Base-by-base conservation (phyloP, 2,797 vertebrate genomes). In the Varecia variegata region DNA sequence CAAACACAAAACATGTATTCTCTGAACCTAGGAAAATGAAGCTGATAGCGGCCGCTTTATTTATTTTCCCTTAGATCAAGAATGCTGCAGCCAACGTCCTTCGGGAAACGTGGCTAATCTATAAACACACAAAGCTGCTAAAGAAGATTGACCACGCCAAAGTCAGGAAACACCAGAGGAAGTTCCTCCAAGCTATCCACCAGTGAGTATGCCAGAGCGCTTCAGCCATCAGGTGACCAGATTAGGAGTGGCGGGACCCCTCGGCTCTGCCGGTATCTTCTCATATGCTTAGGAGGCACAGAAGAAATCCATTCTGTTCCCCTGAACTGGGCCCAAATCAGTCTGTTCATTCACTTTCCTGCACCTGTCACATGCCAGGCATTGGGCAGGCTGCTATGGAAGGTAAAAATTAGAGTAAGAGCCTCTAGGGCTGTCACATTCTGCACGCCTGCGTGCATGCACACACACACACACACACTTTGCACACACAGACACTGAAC, bases 181-280 rank as follows among this genome's bases (percentile, higher is more conserved):
- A 99, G 62, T 99, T 99, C 95, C 98, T 99, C 38, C 99, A 99
- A 96, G 99, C 99, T 65, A 99, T 99, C 90, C 99, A 99, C 97
- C 99, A 99, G 99, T 99, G 98, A 99, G 99, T 95, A 40, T 0
- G 21, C 20, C 35, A 0, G 27, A 23, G 43, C 4, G 0, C 40
- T 38, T 18, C 1, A 1, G 35, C 68, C 4, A 0, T 25, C 35
- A 3, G 56, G 3, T 0, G 47, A 5, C 15, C 45, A 12, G 1
- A 4, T 3, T 0, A 11, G 35, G 25, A 14, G 40, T 2, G 12
- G 32, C 0, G 11, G 92, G 43, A 3, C 3, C 23, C 50, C 30
- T 23, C 18, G 10, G 21, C 47, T 23, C 38, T 0, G 5, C 1
- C 52, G 0, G 67, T 1, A 0, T 4, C 43, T 58, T 35, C 80